Conservation (phyloP, 1,140 invertebrate species). For the Sarcophaga bullata region DNA sequence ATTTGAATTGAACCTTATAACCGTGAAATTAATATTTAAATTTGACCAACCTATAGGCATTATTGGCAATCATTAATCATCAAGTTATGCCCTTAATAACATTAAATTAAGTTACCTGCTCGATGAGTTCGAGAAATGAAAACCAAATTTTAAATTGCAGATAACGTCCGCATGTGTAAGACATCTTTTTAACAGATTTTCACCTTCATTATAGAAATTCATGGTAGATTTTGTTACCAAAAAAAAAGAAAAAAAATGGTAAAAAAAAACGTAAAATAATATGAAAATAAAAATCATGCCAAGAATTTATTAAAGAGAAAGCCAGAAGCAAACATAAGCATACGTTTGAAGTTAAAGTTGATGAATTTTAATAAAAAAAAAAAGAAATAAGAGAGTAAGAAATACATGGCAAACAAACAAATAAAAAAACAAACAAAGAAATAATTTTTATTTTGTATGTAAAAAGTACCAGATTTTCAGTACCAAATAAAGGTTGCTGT, state of each 20-base stretch:
- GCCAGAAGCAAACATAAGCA: neutral
- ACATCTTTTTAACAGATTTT: neutral
- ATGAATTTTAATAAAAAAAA: conserved; percentile 13
- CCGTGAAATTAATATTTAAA: too few relatives aligned
- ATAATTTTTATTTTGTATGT: neutral
- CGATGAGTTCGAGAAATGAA: too few relatives aligned
- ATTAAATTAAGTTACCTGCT: too few relatives aligned
- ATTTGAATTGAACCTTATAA: too few relatives aligned
- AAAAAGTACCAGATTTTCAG: neutral
- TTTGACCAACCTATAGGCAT: too few relatives aligned
- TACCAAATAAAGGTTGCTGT: conserved; percentile 3
- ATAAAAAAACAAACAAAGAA: conserved; percentile 6
- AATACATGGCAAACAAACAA: neutral
- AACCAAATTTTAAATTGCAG: too few relatives aligned
- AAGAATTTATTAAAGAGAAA: conserved; percentile 25
- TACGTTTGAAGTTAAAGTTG: neutral
- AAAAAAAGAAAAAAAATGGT: too few relatives aligned
- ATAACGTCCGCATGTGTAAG: too few relatives aligned
- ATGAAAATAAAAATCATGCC: neutral
- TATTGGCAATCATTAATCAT: too few relatives aligned
- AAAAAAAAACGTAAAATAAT: too few relatives aligned
- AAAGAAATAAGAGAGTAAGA: neutral
- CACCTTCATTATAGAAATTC: neutral
- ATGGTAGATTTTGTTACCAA: conserved; percentile 8
- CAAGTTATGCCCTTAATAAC: too few relatives aligned